phyloP scores from a whole-genome alignment of 2,888 invertebrate genomes.

The Synanthedon andrenaeformis region DNA sequence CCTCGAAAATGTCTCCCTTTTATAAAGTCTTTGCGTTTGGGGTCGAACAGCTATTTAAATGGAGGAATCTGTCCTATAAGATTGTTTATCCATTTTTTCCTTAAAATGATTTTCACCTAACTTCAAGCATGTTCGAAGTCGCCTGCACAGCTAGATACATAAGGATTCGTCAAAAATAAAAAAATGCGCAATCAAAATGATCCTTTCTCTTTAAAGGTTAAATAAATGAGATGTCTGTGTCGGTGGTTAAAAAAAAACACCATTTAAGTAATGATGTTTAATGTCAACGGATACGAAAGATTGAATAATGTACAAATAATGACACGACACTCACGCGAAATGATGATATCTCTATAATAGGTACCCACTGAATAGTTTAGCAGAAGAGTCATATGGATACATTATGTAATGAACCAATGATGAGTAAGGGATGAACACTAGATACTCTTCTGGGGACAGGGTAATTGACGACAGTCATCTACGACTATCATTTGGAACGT shows the following conservation, averaged over 20 bases:
- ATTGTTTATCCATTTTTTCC: not conserved
- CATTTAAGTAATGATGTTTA: not conserved
- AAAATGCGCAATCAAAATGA: not conserved
- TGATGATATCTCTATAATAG: not conserved
- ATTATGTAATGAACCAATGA: no score
- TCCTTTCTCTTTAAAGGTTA: not conserved
- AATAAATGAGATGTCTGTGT: not conserved
- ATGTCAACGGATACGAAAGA: not conserved
- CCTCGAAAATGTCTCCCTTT: not conserved
- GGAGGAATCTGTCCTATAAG: not conserved
- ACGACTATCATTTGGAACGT: no score
- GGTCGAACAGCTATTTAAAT: not conserved
- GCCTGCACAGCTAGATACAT: no score
- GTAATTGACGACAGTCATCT: no score
- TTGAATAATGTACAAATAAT: constrained; percentile 11
- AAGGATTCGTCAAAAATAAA: not conserved
- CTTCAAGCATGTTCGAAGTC: no score
- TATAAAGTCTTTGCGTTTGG: not conserved
- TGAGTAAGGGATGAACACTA: no score
- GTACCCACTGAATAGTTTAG: no score
- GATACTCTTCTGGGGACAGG: no score
- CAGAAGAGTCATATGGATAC: no score
- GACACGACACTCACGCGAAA: constrained; percentile 1
- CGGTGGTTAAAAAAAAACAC: not conserved
- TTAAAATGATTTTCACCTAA: no score